Percentiles rank a stretch among this genome's conserved stretches.
phyloP scores from a whole-genome alignment of 2,797 vertebrate species.

The Phataginus tricuspis region DNA sequence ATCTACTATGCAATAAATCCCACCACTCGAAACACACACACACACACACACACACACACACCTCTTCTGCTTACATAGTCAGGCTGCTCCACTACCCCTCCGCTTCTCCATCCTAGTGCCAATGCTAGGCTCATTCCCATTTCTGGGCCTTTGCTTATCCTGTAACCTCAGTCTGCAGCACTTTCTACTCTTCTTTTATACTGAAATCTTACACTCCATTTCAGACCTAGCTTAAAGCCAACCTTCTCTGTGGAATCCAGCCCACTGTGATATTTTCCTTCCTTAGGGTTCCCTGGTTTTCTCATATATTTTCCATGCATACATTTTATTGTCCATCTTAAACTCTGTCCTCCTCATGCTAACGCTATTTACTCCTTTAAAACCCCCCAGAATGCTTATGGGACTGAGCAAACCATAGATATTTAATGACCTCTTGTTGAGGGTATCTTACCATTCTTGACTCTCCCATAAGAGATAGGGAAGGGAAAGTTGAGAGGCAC shows the following conservation, averaged over 20 bases:
- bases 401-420: background rate
- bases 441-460: background rate
- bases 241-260: background rate
- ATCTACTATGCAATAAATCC: background rate
- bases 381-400: background rate
- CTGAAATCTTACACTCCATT: slow-evolving; percentile 14
- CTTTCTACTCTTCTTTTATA: background rate
- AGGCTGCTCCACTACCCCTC: background rate
- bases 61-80: background rate
- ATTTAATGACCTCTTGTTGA: background rate
- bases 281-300: background rate
- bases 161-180: background rate
- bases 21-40: background rate
- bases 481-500: background rate
- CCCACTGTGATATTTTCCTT: background rate
- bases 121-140: background rate
- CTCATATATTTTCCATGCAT: background rate
- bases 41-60: background rate
- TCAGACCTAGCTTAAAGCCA: background rate
- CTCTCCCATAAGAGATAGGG: background rate
- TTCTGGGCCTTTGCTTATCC: background rate
- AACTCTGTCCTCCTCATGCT: background rate
- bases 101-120: background rate
- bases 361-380: slow-evolving; percentile 13
- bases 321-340: background rate